Evolutionary conservation across 2,888 invertebrate genomes (phyloP).

Genomic region (Drosophila hamatofila): DNA sequence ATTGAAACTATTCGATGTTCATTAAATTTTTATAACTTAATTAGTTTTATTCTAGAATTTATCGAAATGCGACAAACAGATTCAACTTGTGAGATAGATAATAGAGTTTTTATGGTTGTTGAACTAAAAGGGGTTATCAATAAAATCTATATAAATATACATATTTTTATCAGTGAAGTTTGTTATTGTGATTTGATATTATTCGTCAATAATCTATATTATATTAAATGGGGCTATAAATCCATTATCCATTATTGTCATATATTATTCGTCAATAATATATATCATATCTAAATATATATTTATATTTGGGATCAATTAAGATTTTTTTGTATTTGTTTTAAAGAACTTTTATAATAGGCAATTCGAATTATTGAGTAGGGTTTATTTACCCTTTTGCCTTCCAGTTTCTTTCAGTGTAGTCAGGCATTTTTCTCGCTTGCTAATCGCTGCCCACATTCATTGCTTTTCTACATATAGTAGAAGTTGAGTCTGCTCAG

Average conservation of each 20-base stretch:
- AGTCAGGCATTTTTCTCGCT: background rate
- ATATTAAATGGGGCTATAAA: too few species aligned
- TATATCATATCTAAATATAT: background rate
- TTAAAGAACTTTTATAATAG: background rate
- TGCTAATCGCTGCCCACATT: constrained; percentile 8
- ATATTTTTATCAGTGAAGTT: too few species aligned
- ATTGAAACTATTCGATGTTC: background rate
- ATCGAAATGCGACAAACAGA: background rate
- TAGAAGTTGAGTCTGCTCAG: constrained; percentile 18
- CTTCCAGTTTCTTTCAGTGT: background rate
- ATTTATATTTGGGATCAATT: background rate
- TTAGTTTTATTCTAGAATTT: background rate
- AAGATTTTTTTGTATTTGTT: background rate
- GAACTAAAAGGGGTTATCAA: background rate
- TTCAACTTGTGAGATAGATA: background rate
- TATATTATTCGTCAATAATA: too few species aligned
- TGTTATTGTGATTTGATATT: too few species aligned
- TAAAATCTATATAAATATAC: too few species aligned
- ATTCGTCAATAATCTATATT: background rate
- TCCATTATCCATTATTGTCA: too few species aligned
- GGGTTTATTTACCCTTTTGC: background rate
- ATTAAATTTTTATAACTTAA: constrained; percentile 1
- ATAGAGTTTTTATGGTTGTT: background rate
- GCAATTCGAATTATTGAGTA: background rate
- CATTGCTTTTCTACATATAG: background rate